Conservation (phyloP, 2,888 invertebrate species). For the Nezara viridula region DNA sequence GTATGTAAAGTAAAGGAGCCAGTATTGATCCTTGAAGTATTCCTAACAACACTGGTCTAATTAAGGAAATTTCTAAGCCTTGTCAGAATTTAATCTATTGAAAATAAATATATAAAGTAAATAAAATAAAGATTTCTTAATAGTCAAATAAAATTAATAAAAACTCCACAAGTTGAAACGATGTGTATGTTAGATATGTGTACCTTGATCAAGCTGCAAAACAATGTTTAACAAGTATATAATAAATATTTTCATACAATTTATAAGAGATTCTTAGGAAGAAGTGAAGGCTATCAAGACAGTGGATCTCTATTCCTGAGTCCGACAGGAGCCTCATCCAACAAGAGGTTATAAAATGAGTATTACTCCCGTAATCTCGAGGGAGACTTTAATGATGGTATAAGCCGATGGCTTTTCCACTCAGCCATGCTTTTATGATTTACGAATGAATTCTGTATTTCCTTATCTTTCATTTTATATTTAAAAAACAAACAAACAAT, state of each 20-base stretch:
- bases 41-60: too few species aligned
- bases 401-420: slow-evolving; percentile 27
- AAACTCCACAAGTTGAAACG: not conserved
- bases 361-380: not conserved
- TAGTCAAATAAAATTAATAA: not conserved
- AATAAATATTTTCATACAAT: slow-evolving; percentile 1
- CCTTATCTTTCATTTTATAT: not conserved
- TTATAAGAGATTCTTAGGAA: not conserved
- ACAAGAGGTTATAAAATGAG: slow-evolving; percentile 33
- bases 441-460: not conserved
- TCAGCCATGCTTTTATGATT: not conserved
- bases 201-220: slow-evolving; percentile 6
- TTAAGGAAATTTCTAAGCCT: too few species aligned
- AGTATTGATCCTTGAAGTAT: too few species aligned
- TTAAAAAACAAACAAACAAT: too few species aligned
- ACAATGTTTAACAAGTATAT: slow-evolving; percentile 19
- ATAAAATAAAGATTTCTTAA: not conserved
- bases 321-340: slow-evolving; percentile 9
- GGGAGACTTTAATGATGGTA: slow-evolving; percentile 42
- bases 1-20: too few species aligned
- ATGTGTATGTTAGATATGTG: not conserved
- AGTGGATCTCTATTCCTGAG: slow-evolving; percentile 6
- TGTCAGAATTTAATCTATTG: too few species aligned
- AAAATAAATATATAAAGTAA: not conserved
- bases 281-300: slow-evolving; percentile 8